Percentiles rank a stretch among this genome's conserved stretches.
Evolutionary conservation across 2,888 invertebrate genomes (phyloP).

Genomic region (Onthophagus sagittarius): DNA sequence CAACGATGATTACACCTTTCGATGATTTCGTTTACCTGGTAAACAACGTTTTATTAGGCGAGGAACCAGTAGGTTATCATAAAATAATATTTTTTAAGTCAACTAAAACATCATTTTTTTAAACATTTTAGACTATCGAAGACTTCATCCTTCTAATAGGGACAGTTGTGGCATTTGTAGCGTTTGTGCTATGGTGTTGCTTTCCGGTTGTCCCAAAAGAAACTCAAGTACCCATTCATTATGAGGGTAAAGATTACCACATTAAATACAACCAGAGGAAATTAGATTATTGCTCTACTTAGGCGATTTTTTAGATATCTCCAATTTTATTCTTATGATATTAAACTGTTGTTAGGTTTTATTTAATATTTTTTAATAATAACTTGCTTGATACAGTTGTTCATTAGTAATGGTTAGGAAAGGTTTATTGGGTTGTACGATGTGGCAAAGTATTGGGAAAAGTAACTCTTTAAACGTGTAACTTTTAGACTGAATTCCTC

Average conservation of each 20-base stretch:
- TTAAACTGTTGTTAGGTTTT: not conserved
- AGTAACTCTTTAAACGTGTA: constrained; percentile 4
- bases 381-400: not conserved
- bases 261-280: constrained; percentile 39
- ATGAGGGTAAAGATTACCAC: constrained; percentile 42
- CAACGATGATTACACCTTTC: constrained; percentile 53
- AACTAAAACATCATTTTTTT: not conserved
- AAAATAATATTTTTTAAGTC: not conserved
- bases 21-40: constrained; percentile 59
- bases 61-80: constrained; percentile 55
- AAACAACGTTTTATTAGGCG: constrained; percentile 58
- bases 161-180: constrained; percentile 60
- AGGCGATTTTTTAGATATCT: constrained; percentile 14
- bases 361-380: not conserved
- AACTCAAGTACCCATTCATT: constrained; percentile 38
- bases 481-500: constrained; percentile 2
- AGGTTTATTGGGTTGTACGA: not conserved
- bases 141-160: constrained; percentile 60
- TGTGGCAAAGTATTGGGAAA: not conserved
- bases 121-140: constrained; percentile 54
- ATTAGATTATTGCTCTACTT: constrained; percentile 35
- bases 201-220: constrained; percentile 53
- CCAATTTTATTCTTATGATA: not conserved
- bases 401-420: not conserved
- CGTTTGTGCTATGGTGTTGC: constrained; percentile 62